A percentile compares a stretch with the other conserved stretches of the same genome.
These are phyloP conservation scores for Semotilus atromaculatus DNA, from an alignment of 2,797 vertebrate species.

Conservation along the genomic window DNA sequence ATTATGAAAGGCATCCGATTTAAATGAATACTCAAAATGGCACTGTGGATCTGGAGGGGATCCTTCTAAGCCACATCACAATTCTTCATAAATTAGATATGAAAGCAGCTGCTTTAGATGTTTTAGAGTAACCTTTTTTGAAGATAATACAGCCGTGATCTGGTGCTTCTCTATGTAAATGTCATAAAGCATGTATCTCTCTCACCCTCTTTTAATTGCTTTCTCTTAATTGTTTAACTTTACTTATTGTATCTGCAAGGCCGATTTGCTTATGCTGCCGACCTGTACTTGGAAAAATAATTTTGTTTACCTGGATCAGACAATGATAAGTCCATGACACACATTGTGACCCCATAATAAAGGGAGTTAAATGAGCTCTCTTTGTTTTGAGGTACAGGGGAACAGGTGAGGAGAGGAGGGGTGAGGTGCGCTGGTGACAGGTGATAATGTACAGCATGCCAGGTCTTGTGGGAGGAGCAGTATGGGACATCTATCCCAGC, in stretches of 20 bases:
- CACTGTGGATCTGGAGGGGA: neutral
- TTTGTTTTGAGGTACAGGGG: neutral
- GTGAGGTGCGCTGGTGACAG: slow-evolving; percentile 50
- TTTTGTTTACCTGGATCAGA: slow-evolving; percentile 7
- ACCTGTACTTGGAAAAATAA: neutral
- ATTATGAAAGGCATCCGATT: neutral
- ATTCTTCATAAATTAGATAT: neutral
- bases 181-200: neutral
- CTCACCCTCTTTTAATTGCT: neutral
- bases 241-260: slow-evolving; percentile 4
- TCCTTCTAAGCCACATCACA: neutral
- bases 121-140: neutral
- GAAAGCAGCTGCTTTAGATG: slow-evolving; percentile 2
- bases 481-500: slow-evolving; percentile 7
- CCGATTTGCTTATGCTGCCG: neutral
- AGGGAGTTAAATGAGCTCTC: slow-evolving; percentile 3
- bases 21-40: neutral
- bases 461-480: slow-evolving; percentile 38
- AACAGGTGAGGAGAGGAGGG: neutral
- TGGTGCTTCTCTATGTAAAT: neutral
- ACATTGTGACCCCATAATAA: neutral
- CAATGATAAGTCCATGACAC: neutral
- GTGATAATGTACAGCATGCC: slow-evolving; percentile 52
- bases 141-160: neutral
- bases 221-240: neutral